Base-by-base conservation (phyloP, 2,113 vertebrate genomes). In the Scopus umbretta region DNA sequence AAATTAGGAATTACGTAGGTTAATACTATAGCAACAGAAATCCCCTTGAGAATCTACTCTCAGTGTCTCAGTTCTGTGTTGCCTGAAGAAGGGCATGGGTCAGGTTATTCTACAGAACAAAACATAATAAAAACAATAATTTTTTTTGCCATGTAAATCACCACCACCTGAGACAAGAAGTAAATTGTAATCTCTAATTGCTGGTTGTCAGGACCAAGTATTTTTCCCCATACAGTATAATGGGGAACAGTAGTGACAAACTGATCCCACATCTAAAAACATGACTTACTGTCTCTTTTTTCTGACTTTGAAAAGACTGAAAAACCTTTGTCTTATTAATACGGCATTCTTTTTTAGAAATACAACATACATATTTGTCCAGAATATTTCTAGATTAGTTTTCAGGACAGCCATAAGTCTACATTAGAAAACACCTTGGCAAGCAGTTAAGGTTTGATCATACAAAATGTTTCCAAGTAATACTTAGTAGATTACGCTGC, bases 261-360 rank as follows among this genome's bases (percentile, higher is more conserved):
- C 58, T 55, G 55, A 66, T 82, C 56, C 36, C 75, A 25, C 68
- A 87, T 49, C 83, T 80, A 8, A 86, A 92, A 94, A 36, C 26
- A 47, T 49, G 40, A 79, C 25, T 94, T 92, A 68, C 55, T 66
- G 55, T 72, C 76, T 95, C 92, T 58, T 94, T 93, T 82, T 75
- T 55, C 38, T 84, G 82, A 88, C 79, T 92, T 94, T 92, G 74
- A 92, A 95, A 93, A 83, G 75, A 84, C 29, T 58, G 88, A 81
- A 92, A 83, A 76, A 26, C 43, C 40, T 65, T 61, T 59, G 27
- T 74, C n/a, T 66, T 78, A 74, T 76, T 88, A 93, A 80, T 47
- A 75, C 22, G 38, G 14, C 32, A 84, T 40, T 65, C 40, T 53
- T 47, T 74, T 96, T 94, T 42, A 81, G 43, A 82, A 80, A 63